Evolutionary conservation across 2,797 vertebrate species (phyloP), one percentile per base, ranked within the genome.

Genomic region (Neostethus bicornis): DNA sequence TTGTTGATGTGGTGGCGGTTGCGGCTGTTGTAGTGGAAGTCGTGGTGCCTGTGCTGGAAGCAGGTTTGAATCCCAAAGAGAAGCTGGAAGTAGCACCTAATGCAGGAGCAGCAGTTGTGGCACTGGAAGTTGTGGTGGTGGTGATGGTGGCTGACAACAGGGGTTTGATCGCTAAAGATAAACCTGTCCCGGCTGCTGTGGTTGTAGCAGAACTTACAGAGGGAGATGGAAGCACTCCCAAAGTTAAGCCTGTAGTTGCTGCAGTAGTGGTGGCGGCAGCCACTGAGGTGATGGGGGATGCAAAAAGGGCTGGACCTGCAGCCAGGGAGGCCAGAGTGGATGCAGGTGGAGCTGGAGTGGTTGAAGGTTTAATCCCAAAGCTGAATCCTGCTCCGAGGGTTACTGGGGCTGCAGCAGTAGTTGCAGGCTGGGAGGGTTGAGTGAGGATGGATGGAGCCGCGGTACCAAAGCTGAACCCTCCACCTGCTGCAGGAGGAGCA

Each of bases 301-400:
- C 79, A 14, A 95, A 95, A 19, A 93, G 81, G 14, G 94, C 85
- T 0, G 88, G 58, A 2, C 65, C 82, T 5, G 56, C 2, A 3
- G 77, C 41, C 1, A 77, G 23, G 0, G 77, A 69, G 0, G 77
- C 28, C 37, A 77, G 85, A 28, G 75, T 72, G 0, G 57, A 20
- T 3, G 73, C 56, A 43, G 78, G 55, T 13, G 89, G 90, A 47
- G 88, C 87, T 12, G 90, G 90, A 12, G 90, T 91, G 0, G 81
- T 90, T 73, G 91, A 89, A 2, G 91, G 89, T 74, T 96, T 96
- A 44, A 91, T 64, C 16, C 92, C 93, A 80, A 95, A 93, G 47
- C 77, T 14, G 43, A 94, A 89, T 1, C 84, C 58, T 13, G 89
- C 82, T 6, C 74, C 79, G 54, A 84, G 91, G 14, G 46, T 54